phyloP scores from a whole-genome alignment of 64 coral and sea anemone species.

The Porites lutea region DNA sequence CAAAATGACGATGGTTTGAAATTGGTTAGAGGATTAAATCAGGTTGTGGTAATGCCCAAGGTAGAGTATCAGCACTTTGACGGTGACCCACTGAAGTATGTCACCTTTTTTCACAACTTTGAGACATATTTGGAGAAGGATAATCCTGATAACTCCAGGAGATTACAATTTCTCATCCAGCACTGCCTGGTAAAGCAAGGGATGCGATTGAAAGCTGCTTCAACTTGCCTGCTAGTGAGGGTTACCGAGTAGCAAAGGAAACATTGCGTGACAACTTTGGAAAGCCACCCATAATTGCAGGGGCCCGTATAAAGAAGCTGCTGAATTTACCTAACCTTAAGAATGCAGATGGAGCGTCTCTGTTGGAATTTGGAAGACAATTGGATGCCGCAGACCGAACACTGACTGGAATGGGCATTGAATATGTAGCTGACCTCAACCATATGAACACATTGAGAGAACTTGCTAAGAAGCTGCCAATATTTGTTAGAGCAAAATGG shows the following conservation, averaged over 20 bases:
- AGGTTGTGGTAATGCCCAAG: not conserved
- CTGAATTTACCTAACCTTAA: conserved; percentile 31
- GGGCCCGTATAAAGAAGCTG: conserved; percentile 43
- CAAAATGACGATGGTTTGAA: not conserved
- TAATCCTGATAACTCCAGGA: not conserved
- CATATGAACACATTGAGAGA: conserved; percentile 68
- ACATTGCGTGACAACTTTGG: conserved; percentile 76
- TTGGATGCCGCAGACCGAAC: not conserved
- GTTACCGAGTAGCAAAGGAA: conserved; percentile 58
- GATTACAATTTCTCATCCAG: conserved; percentile 11
- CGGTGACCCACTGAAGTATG: not conserved
- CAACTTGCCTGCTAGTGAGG: conserved; percentile 52
- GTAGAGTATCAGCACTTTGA: not conserved
- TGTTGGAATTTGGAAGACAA: conserved; percentile 58
- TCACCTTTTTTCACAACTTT: conserved; percentile 31
- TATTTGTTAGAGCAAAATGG: conserved; percentile 68
- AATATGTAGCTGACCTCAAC: conserved; percentile 68
- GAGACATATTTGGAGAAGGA: conserved; percentile 23
- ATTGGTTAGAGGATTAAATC: not conserved
- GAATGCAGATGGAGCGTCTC: conserved; percentile 34
- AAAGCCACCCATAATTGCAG: conserved; percentile 64
- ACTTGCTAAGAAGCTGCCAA: conserved; percentile 62
- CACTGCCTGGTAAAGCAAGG: not conserved
- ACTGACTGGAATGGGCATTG: conserved; percentile 3
- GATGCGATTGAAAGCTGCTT: conserved; percentile 34